phyloP scores from a whole-genome alignment of 2,888 invertebrate genomes.

The Drosophila dives region DNA sequence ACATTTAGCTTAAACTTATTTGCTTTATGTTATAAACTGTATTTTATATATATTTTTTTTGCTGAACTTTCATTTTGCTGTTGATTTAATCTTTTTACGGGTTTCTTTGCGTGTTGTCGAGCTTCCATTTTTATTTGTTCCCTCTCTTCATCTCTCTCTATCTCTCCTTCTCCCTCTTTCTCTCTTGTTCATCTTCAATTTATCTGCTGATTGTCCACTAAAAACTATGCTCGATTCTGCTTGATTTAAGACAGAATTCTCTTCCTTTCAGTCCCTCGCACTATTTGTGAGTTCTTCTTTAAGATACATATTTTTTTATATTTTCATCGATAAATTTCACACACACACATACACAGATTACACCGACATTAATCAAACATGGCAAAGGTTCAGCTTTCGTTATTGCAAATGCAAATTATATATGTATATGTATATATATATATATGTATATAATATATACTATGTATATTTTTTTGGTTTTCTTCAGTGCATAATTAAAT shows the following conservation, averaged over 20 bases:
- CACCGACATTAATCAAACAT: slow-evolving; percentile 58
- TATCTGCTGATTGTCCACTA: slow-evolving; percentile 77
- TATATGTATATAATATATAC: not conserved
- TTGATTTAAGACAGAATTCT: slow-evolving; percentile 34
- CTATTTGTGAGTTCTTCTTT: slow-evolving; percentile 26
- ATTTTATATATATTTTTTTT: slow-evolving; percentile 13
- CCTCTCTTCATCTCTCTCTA: slow-evolving; percentile 4
- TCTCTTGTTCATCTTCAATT: slow-evolving; percentile 21
- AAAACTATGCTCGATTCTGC: slow-evolving; percentile 71
- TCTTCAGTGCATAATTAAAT: slow-evolving; percentile 72
- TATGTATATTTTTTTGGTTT: not conserved
- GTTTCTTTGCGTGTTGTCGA: slow-evolving; percentile 35
- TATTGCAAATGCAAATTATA: slow-evolving; percentile 50
- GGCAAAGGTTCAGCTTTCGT: slow-evolving; percentile 42
- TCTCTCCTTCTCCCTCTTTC: slow-evolving; percentile 10
- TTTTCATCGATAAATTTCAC: slow-evolving; percentile 1
- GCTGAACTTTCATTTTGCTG: slow-evolving; percentile 19
- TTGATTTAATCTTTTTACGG: slow-evolving; percentile 13
- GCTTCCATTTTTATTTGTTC: slow-evolving; percentile 5
- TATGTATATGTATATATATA: not conserved
- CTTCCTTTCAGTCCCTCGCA: slow-evolving; percentile 19
- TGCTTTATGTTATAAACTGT: slow-evolving; percentile 14
- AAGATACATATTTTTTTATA: slow-evolving; percentile 1
- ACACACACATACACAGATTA: slow-evolving; percentile 46
- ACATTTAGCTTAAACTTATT: slow-evolving; percentile 74